Conservation (phyloP, 2,797 vertebrate genomes). For the Rachycentron canadum region DNA sequence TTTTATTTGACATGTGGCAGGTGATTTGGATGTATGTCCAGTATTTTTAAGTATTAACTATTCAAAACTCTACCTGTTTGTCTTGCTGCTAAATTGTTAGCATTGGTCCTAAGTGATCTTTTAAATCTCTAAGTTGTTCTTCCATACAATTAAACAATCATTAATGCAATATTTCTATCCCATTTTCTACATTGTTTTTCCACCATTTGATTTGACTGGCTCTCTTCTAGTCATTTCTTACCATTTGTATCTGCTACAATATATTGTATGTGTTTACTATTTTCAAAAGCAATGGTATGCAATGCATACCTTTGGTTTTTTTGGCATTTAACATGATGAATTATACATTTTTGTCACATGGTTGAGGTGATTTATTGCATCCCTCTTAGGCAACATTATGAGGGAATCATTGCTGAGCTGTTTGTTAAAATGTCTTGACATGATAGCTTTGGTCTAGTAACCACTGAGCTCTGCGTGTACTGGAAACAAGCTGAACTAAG, state of each 20-base stretch:
- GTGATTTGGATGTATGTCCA: background rate
- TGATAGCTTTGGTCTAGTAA: constrained; percentile 22
- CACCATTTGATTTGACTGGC: background rate
- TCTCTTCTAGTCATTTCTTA: background rate
- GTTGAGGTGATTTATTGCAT: background rate
- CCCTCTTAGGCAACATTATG: background rate
- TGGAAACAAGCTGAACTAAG: constrained; percentile 62
- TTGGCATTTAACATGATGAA: no score
- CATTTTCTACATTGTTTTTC: background rate
- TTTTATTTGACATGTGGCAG: constrained; percentile 1
- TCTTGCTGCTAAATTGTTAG: constrained; percentile 7
- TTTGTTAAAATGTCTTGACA: constrained; percentile 29
- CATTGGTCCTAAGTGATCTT: background rate
- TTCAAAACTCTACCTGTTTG: background rate
- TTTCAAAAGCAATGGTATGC: no score
- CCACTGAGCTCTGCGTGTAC: constrained; percentile 18
- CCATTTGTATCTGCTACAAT: no score
- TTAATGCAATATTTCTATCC: background rate
- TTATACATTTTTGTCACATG: no score
- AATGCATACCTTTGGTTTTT: no score
- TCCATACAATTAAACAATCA: background rate
- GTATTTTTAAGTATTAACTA: background rate
- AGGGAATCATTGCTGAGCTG: background rate
- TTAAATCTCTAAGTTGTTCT: constrained; percentile 17
- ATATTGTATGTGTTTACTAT: no score